Evolutionary conservation across 2,113 vertebrate genomes (phyloP).

Genomic region (Prietella phreatophila): DNA sequence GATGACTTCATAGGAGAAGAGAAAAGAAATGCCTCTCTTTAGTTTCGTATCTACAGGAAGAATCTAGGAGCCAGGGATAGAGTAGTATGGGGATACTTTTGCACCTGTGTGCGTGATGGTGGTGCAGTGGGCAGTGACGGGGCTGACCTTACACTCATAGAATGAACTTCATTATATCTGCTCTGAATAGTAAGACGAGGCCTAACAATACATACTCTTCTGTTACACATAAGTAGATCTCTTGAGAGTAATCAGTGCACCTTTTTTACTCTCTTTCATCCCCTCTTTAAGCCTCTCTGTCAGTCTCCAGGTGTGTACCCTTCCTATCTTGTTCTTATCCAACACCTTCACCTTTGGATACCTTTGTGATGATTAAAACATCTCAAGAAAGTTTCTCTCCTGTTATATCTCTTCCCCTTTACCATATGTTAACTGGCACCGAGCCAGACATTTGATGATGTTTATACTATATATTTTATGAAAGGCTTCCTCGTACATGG

Average conservation of each 20-base stretch:
- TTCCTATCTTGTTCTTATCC: neutral
- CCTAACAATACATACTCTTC: constrained; percentile 16
- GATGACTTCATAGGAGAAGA: neutral
- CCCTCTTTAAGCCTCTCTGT: constrained; percentile 20
- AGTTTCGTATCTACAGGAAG: constrained; percentile 3
- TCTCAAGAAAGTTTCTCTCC: constrained; percentile 2
- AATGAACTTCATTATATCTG: constrained; percentile 33
- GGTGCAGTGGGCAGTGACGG: neutral
- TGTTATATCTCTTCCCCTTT: neutral
- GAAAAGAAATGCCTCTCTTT: constrained; percentile 7
- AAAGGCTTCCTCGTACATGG: neutral
- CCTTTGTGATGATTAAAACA: constrained; percentile 47
- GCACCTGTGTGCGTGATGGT: neutral
- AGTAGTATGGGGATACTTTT: neutral
- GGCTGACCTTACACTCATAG: neutral
- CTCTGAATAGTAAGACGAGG: neutral
- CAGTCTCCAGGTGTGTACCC: constrained; percentile 22
- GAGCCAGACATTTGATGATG: neutral
- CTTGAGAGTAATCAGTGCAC: neutral
- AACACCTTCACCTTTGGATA: constrained; percentile 23
- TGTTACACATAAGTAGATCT: constrained; percentile 30
- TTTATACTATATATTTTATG: neutral
- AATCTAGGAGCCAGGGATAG: neutral
- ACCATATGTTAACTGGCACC: neutral
- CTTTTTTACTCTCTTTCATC: neutral